phyloP scores from a whole-genome alignment of 2,888 invertebrate species.

The Spilosoma lubricipeda region DNA sequence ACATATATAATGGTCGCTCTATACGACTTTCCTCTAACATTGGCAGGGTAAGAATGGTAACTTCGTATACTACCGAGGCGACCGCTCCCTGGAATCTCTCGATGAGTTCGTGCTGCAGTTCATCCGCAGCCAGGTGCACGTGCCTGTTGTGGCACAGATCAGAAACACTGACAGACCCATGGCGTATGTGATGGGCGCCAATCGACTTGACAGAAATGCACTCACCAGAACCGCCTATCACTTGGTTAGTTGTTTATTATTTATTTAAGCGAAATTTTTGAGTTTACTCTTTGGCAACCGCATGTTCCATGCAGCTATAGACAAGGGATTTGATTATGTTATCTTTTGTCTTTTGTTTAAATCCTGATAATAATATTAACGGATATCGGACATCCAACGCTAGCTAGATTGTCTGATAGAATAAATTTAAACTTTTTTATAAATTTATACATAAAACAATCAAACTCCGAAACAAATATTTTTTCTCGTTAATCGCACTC shows the following conservation, averaged over 20 bases:
- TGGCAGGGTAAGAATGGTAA: conserved; percentile 82
- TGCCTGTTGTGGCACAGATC: conserved; percentile 63
- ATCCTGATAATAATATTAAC: too few species aligned
- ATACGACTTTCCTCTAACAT: background rate
- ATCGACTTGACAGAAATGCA: conserved; percentile 85
- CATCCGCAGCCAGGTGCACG: conserved; percentile 69
- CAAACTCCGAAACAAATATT: too few species aligned
- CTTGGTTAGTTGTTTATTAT: conserved; percentile 85
- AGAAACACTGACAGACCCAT: conserved; percentile 72
- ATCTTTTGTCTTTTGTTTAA: too few species aligned
- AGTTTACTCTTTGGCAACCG: too few species aligned
- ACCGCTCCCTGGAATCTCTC: conserved; percentile 86
- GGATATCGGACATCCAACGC: too few species aligned
- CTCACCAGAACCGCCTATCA: conserved; percentile 90
- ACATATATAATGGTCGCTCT: background rate
- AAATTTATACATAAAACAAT: too few species aligned
- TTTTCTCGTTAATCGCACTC: too few species aligned
- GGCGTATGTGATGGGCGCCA: conserved; percentile 80
- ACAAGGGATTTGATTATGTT: too few species aligned
- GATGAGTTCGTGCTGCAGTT: conserved; percentile 88
- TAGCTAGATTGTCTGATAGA: too few species aligned
- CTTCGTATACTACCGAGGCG: conserved; percentile 87
- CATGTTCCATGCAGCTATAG: too few species aligned
- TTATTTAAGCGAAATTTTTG: background rate
- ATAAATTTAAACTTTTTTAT: too few species aligned